phyloP scores from a whole-genome alignment of 1,140 invertebrate genomes.

The Notospermus geniculatus region DNA sequence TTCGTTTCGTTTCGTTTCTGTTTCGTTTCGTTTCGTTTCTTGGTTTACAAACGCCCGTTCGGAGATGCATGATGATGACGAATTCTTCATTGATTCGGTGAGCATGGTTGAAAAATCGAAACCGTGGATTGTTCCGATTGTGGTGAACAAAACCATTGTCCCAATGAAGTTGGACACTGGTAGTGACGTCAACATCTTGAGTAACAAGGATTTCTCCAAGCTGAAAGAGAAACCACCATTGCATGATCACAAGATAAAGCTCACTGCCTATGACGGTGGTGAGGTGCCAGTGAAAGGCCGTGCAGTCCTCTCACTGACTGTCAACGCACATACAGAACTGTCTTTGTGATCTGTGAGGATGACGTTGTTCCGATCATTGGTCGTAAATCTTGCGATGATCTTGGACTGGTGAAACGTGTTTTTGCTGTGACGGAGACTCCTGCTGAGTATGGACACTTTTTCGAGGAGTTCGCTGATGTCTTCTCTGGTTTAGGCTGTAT shows the following conservation, averaged over 20 bases:
- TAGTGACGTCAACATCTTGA: slow-evolving; percentile 7
- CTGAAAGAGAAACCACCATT: not conserved
- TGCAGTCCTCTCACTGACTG: not conserved
- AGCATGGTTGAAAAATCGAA: not conserved
- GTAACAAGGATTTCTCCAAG: not conserved
- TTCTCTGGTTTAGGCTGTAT: slow-evolving; percentile 26
- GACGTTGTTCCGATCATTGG: slow-evolving; percentile 3
- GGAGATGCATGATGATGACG: no score
- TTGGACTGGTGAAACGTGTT: slow-evolving; percentile 1
- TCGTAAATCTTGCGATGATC: not conserved
- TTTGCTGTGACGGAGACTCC: not conserved
- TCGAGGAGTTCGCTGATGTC: slow-evolving; percentile 17
- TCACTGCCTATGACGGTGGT: slow-evolving; percentile 4
- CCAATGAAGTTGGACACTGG: slow-evolving; percentile 7
- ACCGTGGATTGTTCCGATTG: slow-evolving; percentile 4
- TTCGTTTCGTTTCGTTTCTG: no score
- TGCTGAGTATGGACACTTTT: not conserved
- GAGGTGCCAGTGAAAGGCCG: not conserved
- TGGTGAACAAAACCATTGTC: not conserved
- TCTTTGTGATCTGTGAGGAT: not conserved
- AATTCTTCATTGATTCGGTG: not conserved
- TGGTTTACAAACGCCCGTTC: no score
- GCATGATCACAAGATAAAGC: slow-evolving; percentile 3
- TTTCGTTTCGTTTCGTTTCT: no score
- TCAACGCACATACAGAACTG: not conserved